These are phyloP conservation scores for Aurelia aurita complex sp. Pacific DNA, from an alignment of 30 jellyfish, hydroid and myxozoan species.

Conservation along the genomic window DNA sequence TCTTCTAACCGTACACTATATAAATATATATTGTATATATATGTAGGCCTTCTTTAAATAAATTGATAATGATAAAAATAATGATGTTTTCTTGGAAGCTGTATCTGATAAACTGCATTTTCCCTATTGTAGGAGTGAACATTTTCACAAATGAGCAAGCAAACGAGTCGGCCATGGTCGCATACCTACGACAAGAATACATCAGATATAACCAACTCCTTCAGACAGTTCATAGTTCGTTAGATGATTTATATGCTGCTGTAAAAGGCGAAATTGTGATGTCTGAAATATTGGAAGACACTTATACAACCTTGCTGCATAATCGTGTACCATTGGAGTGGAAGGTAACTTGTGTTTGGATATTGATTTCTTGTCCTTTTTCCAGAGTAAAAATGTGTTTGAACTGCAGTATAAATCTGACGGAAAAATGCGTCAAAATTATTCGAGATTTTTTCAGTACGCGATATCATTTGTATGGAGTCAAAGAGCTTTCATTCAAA, in stretches of 20 bases:
- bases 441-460: no score
- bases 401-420: no score
- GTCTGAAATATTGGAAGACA: slow-evolving; percentile 61
- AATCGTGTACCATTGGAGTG: slow-evolving; percentile 71
- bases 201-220: slow-evolving; percentile 50
- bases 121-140: slow-evolving; percentile 1
- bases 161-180: slow-evolving; percentile 58
- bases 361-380: neutral
- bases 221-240: slow-evolving; percentile 36
- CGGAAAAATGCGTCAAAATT: no score
- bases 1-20: no score
- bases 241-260: slow-evolving; percentile 58
- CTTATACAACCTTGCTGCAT: slow-evolving; percentile 45
- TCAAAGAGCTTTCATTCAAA: no score
- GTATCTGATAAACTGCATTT: no score
- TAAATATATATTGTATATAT: no score
- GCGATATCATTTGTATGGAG: no score
- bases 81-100: no score
- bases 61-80: no score
- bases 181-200: slow-evolving; percentile 62
- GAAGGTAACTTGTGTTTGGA: slow-evolving; percentile 44
- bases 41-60: no score
- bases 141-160: slow-evolving; percentile 45
- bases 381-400: neutral
- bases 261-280: slow-evolving; percentile 65